These are phyloP conservation scores for Pammene fasciana DNA, from an alignment of 2,888 invertebrate species.

Conservation along the genomic window DNA sequence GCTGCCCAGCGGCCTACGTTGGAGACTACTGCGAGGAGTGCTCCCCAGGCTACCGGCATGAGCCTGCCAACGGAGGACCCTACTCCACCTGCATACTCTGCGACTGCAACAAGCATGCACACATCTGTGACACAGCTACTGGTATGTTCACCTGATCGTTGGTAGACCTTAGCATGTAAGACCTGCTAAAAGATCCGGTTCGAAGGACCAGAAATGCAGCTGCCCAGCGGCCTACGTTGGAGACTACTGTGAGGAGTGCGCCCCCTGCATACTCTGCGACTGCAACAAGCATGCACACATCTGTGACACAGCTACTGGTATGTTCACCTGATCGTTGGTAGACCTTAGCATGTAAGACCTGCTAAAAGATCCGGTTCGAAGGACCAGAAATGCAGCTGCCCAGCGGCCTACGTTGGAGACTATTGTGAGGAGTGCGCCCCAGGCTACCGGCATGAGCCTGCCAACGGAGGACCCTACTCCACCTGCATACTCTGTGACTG, in stretches of 20 bases:
- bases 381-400: constrained; percentile 97
- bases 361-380: no score
- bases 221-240: constrained; percentile 95
- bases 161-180: no score
- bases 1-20: constrained; percentile 93
- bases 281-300: constrained; percentile 98
- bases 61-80: constrained; percentile 95
- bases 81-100: constrained; percentile 98
- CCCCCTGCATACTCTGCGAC: constrained; percentile 97
- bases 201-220: constrained; percentile 95
- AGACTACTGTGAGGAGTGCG: constrained; percentile 98
- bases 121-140: constrained; percentile 97
- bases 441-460: constrained; percentile 95
- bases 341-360: no score
- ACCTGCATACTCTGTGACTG: constrained; percentile 98
- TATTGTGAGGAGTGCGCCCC: constrained; percentile 99
- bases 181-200: no score
- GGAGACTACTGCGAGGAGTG: constrained; percentile 99
- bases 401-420: constrained; percentile 94
- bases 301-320: constrained; percentile 96
- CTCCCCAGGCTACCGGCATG: constrained; percentile 96
- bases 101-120: constrained; percentile 98
- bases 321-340: no score
- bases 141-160: no score
- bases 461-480: constrained; percentile 96